A percentile compares a stretch with the other conserved stretches of the same genome.
Conservation (phyloP, 2,797 vertebrate species). For the Propithecus deckenii region DNA sequence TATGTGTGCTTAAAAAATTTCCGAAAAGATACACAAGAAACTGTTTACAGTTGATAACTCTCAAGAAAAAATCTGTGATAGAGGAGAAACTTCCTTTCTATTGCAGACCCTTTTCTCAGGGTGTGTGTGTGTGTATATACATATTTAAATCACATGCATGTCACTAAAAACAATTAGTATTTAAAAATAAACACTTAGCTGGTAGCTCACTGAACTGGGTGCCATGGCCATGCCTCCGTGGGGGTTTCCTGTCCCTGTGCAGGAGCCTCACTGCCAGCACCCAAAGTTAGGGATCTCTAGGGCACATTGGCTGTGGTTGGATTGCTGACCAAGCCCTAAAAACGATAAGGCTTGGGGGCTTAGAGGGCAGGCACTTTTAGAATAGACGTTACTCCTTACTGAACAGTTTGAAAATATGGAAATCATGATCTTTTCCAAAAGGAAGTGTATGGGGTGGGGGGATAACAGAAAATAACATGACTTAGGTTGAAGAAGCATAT, state of each 20-base stretch:
- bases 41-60: neutral
- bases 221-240: fast-evolving
- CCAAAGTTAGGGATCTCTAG: fast-evolving
- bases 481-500: neutral
- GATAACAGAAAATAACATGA: too few relatives aligned
- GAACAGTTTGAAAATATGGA: neutral
- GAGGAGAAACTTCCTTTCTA: neutral
- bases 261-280: neutral
- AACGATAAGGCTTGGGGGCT: neutral
- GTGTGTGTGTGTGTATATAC: too few relatives aligned
- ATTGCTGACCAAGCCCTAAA: neutral
- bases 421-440: neutral
- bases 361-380: neutral
- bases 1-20: neutral
- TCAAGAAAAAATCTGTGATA: neutral
- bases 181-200: neutral
- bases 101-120: neutral
- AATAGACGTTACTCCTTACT: neutral
- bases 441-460: neutral
- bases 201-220: neutral
- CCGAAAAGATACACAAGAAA: neutral
- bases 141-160: neutral
- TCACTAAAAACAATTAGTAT: neutral
- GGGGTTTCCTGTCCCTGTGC: neutral
- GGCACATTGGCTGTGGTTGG: fast-evolving